Evolutionary conservation across 2,113 vertebrate genomes (phyloP).

Genomic region (Silurus meridionalis): DNA sequence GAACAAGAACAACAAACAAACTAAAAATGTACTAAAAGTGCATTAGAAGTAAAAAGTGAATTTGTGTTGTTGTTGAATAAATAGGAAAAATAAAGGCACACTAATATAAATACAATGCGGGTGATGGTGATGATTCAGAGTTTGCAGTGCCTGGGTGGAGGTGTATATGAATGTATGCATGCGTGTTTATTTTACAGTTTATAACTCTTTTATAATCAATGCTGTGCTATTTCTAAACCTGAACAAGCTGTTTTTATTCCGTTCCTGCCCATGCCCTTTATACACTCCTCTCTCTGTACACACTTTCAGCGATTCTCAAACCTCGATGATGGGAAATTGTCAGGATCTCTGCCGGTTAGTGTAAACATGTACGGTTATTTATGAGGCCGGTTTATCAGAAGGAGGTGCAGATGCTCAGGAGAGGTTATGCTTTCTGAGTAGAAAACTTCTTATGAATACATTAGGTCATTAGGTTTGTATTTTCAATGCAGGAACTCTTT

Average conservation of each 20-base stretch:
- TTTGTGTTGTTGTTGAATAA: too few species aligned
- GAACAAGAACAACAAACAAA: too few species aligned
- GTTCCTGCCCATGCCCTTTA: slow-evolving; percentile 26
- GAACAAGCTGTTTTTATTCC: slow-evolving; percentile 16
- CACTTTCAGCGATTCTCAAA: neutral
- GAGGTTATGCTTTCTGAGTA: neutral
- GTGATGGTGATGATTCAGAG: slow-evolving; percentile 47
- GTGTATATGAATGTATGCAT: neutral
- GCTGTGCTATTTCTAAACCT: slow-evolving; percentile 58
- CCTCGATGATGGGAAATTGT: neutral
- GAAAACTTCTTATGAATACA: neutral
- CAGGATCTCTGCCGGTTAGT: neutral
- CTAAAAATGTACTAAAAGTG: too few species aligned
- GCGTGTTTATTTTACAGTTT: slow-evolving; percentile 54
- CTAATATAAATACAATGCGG: too few species aligned
- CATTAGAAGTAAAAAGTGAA: too few species aligned
- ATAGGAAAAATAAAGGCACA: too few species aligned
- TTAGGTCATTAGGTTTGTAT: slow-evolving; percentile 17
- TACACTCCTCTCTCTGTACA: slow-evolving; percentile 12
- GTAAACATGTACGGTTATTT: neutral
- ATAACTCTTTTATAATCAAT: slow-evolving; percentile 60
- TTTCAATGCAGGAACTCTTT: neutral
- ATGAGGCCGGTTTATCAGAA: neutral
- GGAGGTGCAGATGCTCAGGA: neutral
- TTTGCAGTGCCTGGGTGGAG: slow-evolving; percentile 53